phyloP scores from a whole-genome alignment of 1,140 invertebrate species.

The Globodera rostochiensis region DNA sequence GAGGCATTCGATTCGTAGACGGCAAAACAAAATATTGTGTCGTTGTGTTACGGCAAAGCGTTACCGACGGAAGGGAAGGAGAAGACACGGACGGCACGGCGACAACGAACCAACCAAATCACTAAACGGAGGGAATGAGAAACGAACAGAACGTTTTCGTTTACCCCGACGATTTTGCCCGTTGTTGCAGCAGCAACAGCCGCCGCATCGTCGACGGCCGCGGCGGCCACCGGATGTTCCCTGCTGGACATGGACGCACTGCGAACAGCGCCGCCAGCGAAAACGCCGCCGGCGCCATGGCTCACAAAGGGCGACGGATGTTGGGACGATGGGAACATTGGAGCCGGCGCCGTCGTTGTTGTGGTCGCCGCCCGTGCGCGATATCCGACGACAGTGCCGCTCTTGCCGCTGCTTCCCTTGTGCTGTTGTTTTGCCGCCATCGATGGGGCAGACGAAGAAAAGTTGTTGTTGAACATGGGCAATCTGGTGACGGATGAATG shows the following conservation, averaged over 20 bases:
- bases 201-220: too few species aligned
- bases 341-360: neutral
- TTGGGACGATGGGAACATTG: neutral
- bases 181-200: too few species aligned
- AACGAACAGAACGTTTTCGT: neutral
- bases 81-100: neutral
- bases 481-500: neutral
- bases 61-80: neutral
- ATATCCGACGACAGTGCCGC: neutral
- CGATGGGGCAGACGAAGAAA: neutral
- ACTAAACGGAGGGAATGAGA: neutral
- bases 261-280: neutral
- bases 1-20: neutral
- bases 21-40: neutral
- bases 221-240: too few species aligned
- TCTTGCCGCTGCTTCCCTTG: neutral
- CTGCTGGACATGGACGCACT: too few species aligned
- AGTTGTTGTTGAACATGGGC: constrained; percentile 5
- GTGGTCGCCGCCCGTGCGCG: neutral
- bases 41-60: neutral
- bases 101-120: neutral
- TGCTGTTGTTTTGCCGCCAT: neutral
- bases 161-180: neutral
- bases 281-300: too few species aligned
- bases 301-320: neutral